Base-by-base conservation (phyloP, 2,797 vertebrate species). In the Clarias pachynema region DNA sequence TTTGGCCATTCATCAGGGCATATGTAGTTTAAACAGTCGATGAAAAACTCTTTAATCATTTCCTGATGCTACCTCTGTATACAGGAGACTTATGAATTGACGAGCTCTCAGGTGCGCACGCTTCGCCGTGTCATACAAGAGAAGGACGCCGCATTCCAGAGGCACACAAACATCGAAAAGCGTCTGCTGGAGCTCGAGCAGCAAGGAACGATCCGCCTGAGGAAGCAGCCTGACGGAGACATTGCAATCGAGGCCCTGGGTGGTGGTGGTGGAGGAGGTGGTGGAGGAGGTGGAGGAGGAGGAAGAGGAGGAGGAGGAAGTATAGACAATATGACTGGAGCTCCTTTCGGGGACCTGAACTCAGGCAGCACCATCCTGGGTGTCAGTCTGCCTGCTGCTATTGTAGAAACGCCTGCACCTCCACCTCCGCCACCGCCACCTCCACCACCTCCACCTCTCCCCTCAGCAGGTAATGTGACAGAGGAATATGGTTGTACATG, bases 71-170 rank as follows among this genome's bases (percentile, higher is more conserved):
- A 0, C 15, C 34, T 5, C 24, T 2, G 26, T 2, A 14, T 44
- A 59, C 85, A 99, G 98, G 98, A 99, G 92, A 99, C 97, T 0
- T 98, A 95, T 0, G 97, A 99, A 93, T 97, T 94, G 63, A 96
- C 97, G 34, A 99, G 92, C 93, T 95, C 97, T 88, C 98, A 99
- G 90, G 97, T 99, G 74, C 96, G 94, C 94, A 99, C 97, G 0
- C 96, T 99, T 87, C 94, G 97, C 89, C 95, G 96, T 89, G 93
- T 99, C 91, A 97, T 99, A 89, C 96, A 99, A 91, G 98, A 99
- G 93, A 99, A 99, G 93, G 98, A 99, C 2, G 97, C 96, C 0
- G 97, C 97, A 53, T 97, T 96, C 91, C 97, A 97, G 92, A 95
- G 94, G 65, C 96, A 95, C 89, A 96, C 95, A 83, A 96, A 96